phyloP scores from a whole-genome alignment of 2,113 vertebrate species.

The Calonectris borealis region DNA sequence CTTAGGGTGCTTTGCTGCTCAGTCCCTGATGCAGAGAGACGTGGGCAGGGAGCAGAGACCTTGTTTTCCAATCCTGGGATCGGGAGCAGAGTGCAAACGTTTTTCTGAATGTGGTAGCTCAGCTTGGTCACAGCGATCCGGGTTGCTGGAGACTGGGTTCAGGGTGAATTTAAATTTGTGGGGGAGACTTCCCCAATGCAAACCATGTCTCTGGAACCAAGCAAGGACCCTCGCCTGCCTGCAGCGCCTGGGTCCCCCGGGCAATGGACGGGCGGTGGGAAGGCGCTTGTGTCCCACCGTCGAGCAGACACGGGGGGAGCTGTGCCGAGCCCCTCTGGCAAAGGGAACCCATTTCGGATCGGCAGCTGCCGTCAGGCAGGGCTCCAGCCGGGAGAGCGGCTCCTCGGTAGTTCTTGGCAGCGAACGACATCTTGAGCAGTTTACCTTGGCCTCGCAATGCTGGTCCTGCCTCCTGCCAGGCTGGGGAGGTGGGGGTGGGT shows the following conservation, averaged over 20 bases:
- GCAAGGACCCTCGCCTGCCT: background rate
- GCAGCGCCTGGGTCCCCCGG: rapidly evolving
- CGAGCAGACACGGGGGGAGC: rapidly evolving
- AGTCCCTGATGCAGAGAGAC: background rate
- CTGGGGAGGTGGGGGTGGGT: background rate
- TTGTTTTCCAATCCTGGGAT: background rate
- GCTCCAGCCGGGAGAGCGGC: background rate
- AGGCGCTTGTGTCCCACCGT: background rate
- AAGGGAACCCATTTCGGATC: background rate
- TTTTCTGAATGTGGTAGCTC: background rate
- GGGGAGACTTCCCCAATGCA: background rate
- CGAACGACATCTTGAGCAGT: background rate
- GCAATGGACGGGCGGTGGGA: background rate
- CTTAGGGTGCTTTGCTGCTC: background rate
- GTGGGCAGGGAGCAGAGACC: background rate
- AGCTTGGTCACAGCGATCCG: background rate
- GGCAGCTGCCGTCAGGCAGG: background rate
- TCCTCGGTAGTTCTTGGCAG: background rate
- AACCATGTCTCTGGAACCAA: background rate
- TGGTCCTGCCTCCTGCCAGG: background rate
- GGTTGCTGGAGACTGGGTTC: background rate
- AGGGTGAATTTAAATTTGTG: background rate
- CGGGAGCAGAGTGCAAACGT: background rate
- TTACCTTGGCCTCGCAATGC: background rate
- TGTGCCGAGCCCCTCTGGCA: rapidly evolving